Evolutionary conservation across 2,888 invertebrate species (phyloP), one percentile per base, ranked within the genome.

Genomic region (Nephrotoma appendiculata): DNA sequence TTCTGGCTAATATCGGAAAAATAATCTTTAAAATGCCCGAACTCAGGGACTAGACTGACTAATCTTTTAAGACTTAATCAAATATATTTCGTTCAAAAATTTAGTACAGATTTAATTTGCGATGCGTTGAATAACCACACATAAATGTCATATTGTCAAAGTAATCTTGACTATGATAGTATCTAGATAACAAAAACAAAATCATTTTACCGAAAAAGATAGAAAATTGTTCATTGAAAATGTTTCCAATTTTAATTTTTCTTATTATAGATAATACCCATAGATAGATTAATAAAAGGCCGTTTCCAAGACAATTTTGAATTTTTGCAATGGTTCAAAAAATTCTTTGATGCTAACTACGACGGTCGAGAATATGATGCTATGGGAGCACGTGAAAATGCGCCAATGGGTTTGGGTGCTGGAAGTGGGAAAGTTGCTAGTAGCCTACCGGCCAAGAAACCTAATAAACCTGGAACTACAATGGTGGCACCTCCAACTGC

Each of bases 251-350:
- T 71, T 71, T 71, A 71, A 87, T 88, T 88, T 88, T 88, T 88
- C 88, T 88, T 87, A 89, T 90, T 90, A 89, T 91, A 92, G 92
- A 92, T 92, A 89, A 92, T 92, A 89, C 92, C 91, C 88, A 91
- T 92, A 90, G 91, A 92, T 90, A 92, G 90, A 90, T 94, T 99
- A 94, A 97, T 98, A 92, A 99, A 98, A 94, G 98, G 98, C 92
- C 96, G 98, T 90, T 99, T 99, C 94, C 99, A 99, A 95, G 99
- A 99, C 94, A 99, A 99, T 94, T 99, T 99, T 95, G 99, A 99
- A 93, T 99, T 99, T 93, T 96, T 99, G 90, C 99, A 99, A 94
- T 99, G 99, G 99, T 99, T 99, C 95, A 99, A 99, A 95, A 98
- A 98, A 92, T 99, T 99, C 94, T 99, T 98, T 93, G 99, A 99